These are phyloP conservation scores for Gryllus longicercus DNA, from an alignment of 2,888 invertebrate genomes.

Conservation along the genomic window DNA sequence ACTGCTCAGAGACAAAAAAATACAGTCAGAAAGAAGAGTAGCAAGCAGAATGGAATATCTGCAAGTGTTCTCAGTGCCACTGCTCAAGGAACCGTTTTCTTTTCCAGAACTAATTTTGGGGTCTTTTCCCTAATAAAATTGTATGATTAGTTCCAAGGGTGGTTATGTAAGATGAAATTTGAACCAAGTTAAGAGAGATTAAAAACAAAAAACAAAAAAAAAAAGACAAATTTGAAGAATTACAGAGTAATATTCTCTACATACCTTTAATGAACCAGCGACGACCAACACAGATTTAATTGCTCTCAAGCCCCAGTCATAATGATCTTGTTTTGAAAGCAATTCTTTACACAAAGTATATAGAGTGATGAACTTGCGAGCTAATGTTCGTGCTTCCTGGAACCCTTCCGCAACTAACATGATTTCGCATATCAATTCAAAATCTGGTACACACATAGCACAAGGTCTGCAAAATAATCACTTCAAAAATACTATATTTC, in stretches of 20 bases:
- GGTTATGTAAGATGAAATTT: background rate
- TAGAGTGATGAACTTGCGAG: conserved; percentile 91
- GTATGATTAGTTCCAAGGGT: background rate
- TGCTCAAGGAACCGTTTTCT: no score
- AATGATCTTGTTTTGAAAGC: conserved; percentile 93
- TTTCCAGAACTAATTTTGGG: background rate
- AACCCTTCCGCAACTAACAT: conserved; percentile 98
- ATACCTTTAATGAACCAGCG: conserved; percentile 89
- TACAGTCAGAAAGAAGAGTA: no score
- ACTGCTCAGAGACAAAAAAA: no score
- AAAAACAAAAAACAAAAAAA: no score
- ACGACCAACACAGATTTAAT: conserved; percentile 96
- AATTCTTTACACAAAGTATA: conserved; percentile 93
- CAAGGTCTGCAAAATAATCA: conserved; percentile 70
- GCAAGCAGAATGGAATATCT: no score
- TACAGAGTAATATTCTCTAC: background rate
- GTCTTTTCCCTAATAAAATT: background rate
- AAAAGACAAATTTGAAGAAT: no score
- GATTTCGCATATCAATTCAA: conserved; percentile 94
- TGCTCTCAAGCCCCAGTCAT: conserved; percentile 94
- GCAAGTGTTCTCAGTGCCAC: no score
- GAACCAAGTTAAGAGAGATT: background rate
- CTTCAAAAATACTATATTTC: background rate
- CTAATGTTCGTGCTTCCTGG: conserved; percentile 87
- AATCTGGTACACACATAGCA: conserved; percentile 98